Percentiles rank a stretch among this genome's conserved stretches.
These are phyloP conservation scores for Acanthosepion esculentum DNA, from an alignment of 2,888 invertebrate species.

Conservation along the genomic window DNA sequence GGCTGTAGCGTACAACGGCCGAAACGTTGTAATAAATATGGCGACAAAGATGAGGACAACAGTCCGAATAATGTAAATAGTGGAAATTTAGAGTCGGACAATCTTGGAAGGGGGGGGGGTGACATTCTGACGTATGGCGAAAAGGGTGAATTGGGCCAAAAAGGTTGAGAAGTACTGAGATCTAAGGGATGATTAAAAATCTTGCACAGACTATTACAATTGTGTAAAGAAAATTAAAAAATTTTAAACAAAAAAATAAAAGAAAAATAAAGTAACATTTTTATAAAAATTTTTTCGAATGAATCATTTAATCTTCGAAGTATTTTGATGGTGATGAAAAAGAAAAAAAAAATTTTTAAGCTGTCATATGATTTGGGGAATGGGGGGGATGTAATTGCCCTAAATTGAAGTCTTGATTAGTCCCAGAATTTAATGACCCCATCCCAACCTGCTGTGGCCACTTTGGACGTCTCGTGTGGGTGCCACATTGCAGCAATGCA, in stretches of 20 bases:
- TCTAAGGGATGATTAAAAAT: not conserved
- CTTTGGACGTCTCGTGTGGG: slow-evolving; percentile 97
- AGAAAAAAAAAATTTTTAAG: not conserved
- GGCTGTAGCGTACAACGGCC: too few species aligned
- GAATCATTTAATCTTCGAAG: not conserved
- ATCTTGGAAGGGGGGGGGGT: too few species aligned
- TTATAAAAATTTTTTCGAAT: not conserved
- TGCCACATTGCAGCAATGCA: slow-evolving; percentile 97
- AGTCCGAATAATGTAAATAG: too few species aligned
- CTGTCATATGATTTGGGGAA: not conserved
- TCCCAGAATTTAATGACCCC: slow-evolving; percentile 99
- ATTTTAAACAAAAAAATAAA: not conserved
- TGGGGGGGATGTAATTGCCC: too few species aligned
- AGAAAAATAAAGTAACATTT: not conserved
- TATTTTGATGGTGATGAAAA: not conserved
- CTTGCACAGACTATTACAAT: too few species aligned
- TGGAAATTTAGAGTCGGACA: too few species aligned
- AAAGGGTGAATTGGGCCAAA: too few species aligned
- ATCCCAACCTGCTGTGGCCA: slow-evolving; percentile 99
- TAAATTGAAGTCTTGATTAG: slow-evolving; percentile 74
- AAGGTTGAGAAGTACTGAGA: too few species aligned
- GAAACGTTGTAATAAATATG: too few species aligned
- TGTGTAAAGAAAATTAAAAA: not conserved
- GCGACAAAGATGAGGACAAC: too few species aligned
- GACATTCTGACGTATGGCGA: too few species aligned